These are phyloP conservation scores for Ceratoteleas bidentatus DNA, from an alignment of 1,140 invertebrate genomes.

Conservation along the genomic window DNA sequence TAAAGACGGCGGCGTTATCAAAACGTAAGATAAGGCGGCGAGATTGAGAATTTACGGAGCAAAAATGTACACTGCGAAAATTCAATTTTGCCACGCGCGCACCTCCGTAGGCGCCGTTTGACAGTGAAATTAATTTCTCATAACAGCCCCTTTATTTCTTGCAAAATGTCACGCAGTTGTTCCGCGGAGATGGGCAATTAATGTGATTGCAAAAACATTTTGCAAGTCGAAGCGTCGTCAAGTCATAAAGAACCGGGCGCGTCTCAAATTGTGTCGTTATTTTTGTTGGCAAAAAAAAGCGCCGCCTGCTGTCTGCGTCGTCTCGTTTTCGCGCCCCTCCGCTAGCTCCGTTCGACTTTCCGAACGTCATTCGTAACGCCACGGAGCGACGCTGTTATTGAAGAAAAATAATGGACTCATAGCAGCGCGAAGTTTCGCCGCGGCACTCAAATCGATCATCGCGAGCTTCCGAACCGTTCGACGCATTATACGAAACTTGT, in stretches of 20 bases:
- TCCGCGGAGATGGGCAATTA: slow-evolving; percentile 38
- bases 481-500: slow-evolving; percentile 54
- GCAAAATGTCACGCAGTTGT: slow-evolving; percentile 20
- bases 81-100: slow-evolving; percentile 33
- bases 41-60: slow-evolving; percentile 31
- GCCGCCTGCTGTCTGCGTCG: background rate
- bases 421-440: slow-evolving; percentile 38
- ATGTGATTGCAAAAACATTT: slow-evolving; percentile 52
- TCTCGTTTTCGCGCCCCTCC: slow-evolving; percentile 1
- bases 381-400: slow-evolving; percentile 37
- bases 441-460: slow-evolving; percentile 57
- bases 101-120: slow-evolving; percentile 35
- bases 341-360: slow-evolving; percentile 1
- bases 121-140: slow-evolving; percentile 56
- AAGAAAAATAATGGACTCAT: slow-evolving; percentile 57
- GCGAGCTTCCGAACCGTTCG: slow-evolving; percentile 56
- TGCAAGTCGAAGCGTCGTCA: slow-evolving; percentile 34
- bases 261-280: slow-evolving; percentile 47
- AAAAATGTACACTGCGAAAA: slow-evolving; percentile 44
- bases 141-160: slow-evolving; percentile 34
- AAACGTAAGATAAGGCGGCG: slow-evolving; percentile 43
- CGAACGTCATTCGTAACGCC: slow-evolving; percentile 21
- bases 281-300: slow-evolving; percentile 25
- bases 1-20: slow-evolving; percentile 43
- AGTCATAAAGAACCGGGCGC: slow-evolving; percentile 28